A percentile compares a stretch with the other conserved stretches of the same genome.
Conservation (phyloP, 2,797 vertebrate species). For the Pipistrellus nathusii region DNA sequence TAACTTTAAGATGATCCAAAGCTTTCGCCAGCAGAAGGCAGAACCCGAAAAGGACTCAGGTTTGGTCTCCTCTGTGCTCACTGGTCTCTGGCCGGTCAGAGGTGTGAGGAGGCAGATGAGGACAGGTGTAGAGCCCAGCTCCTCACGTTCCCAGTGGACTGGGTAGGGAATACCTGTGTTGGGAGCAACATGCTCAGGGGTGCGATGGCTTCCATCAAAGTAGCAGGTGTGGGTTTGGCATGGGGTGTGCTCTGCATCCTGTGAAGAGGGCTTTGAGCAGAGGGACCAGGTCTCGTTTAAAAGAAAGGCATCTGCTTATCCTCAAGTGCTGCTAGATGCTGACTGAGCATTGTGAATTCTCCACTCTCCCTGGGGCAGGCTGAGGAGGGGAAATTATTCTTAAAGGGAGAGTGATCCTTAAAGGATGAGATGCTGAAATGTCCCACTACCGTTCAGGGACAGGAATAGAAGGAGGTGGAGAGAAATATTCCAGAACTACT, state of each 20-base stretch:
- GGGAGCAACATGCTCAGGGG: background rate
- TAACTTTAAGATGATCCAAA: background rate
- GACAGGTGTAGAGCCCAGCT: background rate
- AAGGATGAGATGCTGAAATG: background rate
- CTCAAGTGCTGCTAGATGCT: background rate
- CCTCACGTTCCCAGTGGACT: background rate
- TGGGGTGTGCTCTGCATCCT: background rate
- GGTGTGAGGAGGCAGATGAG: background rate
- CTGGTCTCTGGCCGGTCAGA: background rate
- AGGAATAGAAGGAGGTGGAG: background rate
- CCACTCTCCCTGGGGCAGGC: background rate
- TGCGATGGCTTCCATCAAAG: background rate
- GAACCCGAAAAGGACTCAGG: background rate
- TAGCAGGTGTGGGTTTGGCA: background rate
- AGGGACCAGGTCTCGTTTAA: background rate
- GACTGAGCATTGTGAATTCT: background rate
- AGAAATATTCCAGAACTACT: constrained; percentile 14
- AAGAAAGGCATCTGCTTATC: background rate
- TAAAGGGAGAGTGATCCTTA: background rate
- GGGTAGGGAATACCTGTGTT: background rate
- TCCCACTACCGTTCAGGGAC: background rate
- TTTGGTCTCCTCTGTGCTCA: background rate
- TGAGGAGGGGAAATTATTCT: background rate
- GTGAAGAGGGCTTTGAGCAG: background rate
- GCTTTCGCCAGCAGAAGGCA: background rate